Percentiles rank a stretch among this genome's conserved stretches.
phyloP scores from a whole-genome alignment of 1,140 invertebrate species.

The Nasonia vitripennis region DNA sequence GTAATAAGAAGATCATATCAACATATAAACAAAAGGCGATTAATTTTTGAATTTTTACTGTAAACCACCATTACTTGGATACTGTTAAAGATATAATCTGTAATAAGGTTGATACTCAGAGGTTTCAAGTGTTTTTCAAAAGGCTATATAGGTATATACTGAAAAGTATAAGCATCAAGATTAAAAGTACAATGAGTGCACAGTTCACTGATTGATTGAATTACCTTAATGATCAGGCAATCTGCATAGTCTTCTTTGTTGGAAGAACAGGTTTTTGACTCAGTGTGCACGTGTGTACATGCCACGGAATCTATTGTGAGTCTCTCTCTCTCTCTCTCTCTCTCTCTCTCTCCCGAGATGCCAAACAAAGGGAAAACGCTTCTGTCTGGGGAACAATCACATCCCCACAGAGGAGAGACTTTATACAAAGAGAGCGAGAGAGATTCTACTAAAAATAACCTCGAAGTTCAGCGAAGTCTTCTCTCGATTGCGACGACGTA shows the following conservation, averaged over 20 bases:
- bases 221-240: neutral
- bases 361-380: neutral
- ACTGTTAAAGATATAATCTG: neutral
- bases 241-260: neutral
- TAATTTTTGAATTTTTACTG: neutral
- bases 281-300: neutral
- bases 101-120: neutral
- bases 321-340: conserved; percentile 20
- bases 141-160: neutral
- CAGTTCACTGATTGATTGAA: neutral
- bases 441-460: conserved; percentile 36
- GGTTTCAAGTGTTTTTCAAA: neutral
- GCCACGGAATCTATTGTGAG: neutral
- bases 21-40: no score
- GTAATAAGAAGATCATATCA: no score
- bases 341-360: conserved; percentile 10
- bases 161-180: neutral
- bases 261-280: neutral
- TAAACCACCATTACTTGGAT: neutral
- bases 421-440: neutral
- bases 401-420: neutral
- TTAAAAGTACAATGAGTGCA: neutral
- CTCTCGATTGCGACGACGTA: neutral
- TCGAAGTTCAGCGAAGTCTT: neutral
- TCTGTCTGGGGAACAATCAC: conserved; percentile 5